Percentiles rank a stretch among this genome's conserved stretches.
phyloP scores from a whole-genome alignment of 2,797 vertebrate genomes.

The Pyrocephalus nanus region DNA sequence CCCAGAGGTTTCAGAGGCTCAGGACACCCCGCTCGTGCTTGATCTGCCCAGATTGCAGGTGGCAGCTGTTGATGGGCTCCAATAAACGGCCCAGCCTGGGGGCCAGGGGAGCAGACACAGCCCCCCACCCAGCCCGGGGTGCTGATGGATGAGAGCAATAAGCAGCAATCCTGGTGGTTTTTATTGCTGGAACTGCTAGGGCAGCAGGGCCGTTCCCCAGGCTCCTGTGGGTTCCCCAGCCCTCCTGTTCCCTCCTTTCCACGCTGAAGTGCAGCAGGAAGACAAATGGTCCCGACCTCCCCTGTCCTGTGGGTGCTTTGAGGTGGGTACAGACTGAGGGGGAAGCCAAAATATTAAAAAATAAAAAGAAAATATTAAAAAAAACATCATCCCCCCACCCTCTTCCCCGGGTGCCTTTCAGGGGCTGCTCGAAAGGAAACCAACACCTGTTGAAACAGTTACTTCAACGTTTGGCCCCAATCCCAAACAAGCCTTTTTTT shows the following conservation, averaged over 20 bases:
- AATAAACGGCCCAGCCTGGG: not conserved
- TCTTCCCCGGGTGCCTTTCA: not conserved
- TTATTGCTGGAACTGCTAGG: too few species aligned
- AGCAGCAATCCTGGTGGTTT: not conserved
- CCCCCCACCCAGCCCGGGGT: accelerated
- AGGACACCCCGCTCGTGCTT: accelerated
- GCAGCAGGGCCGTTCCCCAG: not conserved
- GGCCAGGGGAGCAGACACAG: not conserved
- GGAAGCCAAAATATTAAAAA: not conserved
- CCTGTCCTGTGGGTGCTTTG: not conserved
- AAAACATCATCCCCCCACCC: not conserved
- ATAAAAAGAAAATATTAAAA: not conserved
- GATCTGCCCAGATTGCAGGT: not conserved
- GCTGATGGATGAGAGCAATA: not conserved
- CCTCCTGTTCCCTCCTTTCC: not conserved
- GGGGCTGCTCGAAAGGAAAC: not conserved
- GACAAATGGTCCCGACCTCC: not conserved
- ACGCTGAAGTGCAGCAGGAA: not conserved
- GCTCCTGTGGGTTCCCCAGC: not conserved
- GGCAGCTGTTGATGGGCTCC: slow-evolving; percentile 39
- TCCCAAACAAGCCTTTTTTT: not conserved
- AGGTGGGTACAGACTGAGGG: not conserved
- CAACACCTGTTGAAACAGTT: slow-evolving; percentile 56
- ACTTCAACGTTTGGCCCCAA: slow-evolving; percentile 6
- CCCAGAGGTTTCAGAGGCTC: accelerated